Evolutionary conservation across 64 coral and sea anemone genomes (phyloP).

Genomic region (Catalaphyllia jardinei): DNA sequence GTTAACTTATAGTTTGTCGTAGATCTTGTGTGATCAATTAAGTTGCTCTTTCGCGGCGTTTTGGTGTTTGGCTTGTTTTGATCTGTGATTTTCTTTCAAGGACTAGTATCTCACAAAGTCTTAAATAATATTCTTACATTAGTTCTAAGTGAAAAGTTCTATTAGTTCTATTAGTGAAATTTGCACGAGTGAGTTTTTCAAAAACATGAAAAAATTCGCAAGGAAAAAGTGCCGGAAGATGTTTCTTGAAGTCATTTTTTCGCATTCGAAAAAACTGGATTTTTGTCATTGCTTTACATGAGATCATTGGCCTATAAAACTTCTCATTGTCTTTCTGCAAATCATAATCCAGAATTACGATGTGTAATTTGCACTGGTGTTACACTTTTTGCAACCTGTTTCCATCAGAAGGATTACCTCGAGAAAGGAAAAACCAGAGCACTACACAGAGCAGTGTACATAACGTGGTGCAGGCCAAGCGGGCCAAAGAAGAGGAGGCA

Average conservation of each 20-base stretch:
- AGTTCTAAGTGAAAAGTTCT: constrained; percentile 4
- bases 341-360: too few species aligned
- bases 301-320: too few species aligned
- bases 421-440: constrained; percentile 11
- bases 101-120: not conserved
- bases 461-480: not conserved
- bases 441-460: not conserved
- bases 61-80: not conserved
- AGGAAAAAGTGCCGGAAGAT: too few species aligned
- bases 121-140: not conserved
- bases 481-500: constrained; percentile 17
- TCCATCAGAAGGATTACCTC: constrained; percentile 19
- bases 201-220: too few species aligned
- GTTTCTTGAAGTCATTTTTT: too few species aligned
- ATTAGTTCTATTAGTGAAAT: too few species aligned
- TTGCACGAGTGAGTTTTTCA: too few species aligned
- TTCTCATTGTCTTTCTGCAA: too few species aligned
- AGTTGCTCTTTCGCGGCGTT: not conserved
- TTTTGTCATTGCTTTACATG: too few species aligned
- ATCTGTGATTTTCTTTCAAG: not conserved
- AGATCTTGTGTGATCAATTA: not conserved
- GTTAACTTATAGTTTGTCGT: constrained; percentile 11
- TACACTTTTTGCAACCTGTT: too few species aligned
- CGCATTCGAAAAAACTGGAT: too few species aligned
- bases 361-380: too few species aligned